Evolutionary conservation across 2,888 invertebrate species (phyloP), one percentile per base, ranked within the genome.

Genomic region (Andrena minutula): DNA sequence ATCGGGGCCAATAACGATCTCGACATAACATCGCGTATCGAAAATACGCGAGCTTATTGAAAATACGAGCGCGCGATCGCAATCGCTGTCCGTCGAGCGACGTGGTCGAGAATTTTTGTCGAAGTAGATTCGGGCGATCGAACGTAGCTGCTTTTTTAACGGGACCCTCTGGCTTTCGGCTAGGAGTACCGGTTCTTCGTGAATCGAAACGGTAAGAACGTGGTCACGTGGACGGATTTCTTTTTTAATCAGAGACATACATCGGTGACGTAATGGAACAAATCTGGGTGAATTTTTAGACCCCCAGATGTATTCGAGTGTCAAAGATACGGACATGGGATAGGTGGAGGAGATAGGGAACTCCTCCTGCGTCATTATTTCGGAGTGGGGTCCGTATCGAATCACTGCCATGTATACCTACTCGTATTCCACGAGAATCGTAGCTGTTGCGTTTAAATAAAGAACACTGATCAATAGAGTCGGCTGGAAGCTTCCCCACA

Each of bases 131-230:
- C 6, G 12, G n/a, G 20, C 16, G 51, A 23, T 26, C 5, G 2
- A 56, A 12, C 10, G 10, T 26, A 8, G 56, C 2, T 1, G 41
- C 12, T 16, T 1, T 78, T 74, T 74, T 79, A 69, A 79, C 56
- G 51, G 53, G 73, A 63, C 41, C 23, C 4, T 20, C 7, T 3
- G 26, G n/a, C 32, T 12, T 16, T 30, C 71, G 30, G 71, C 28
- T 30, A 60, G 28, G 41, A 41, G 28, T 70, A 71, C 71, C 61
- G 71, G 61, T 71, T 12, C 32, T 4, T 7, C 28, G 49, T 16
- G 51, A 71, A 60, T 30, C 32, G n/a, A n/a, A n/a, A n/a, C n/a
- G n/a, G n/a, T n/a, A n/a, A n/a, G n/a, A n/a, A n/a, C n/a, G n/a
- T n/a, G n/a, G n/a, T n/a, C n/a, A n/a, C n/a, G n/a, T 12, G 7